A percentile compares a stretch with the other conserved stretches of the same genome.
These are phyloP conservation scores for Pholis gunnellus DNA, from an alignment of 2,113 vertebrate genomes.

Conservation along the genomic window DNA sequence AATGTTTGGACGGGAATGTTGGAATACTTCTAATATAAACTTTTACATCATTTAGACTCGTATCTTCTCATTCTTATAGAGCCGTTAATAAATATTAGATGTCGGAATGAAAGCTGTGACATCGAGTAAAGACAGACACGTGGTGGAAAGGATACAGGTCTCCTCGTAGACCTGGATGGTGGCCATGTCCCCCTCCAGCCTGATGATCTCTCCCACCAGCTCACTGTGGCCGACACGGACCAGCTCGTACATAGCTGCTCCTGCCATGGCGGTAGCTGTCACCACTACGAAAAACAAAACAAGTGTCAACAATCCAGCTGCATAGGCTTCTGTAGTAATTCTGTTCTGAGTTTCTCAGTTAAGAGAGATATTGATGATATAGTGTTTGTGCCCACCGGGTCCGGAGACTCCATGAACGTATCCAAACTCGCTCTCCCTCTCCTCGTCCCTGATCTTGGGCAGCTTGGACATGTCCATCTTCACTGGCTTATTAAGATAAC, in stretches of 20 bases:
- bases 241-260: conserved; percentile 95
- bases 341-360: neutral
- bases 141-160: conserved; percentile 92
- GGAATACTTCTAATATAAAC: neutral
- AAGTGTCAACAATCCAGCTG: neutral
- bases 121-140: neutral
- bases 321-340: neutral
- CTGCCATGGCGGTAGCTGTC: conserved; percentile 92
- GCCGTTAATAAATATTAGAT: neutral
- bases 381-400: conserved; percentile 85
- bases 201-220: conserved; percentile 95
- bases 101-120: neutral
- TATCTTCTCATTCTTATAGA: neutral
- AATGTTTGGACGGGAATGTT: neutral
- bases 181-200: conserved; percentile 94
- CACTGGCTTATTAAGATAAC: conserved; percentile 62
- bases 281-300: conserved; percentile 85
- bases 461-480: conserved; percentile 97
- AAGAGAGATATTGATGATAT: neutral
- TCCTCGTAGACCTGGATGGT: conserved; percentile 97
- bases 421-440: conserved; percentile 92
- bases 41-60: neutral
- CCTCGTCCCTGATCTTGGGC: conserved; percentile 94
- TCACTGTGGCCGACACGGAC: conserved; percentile 95
- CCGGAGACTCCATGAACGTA: conserved; percentile 97